These are phyloP conservation scores for Acridotheres tristis DNA, from an alignment of 2,797 vertebrate genomes.

Conservation along the genomic window DNA sequence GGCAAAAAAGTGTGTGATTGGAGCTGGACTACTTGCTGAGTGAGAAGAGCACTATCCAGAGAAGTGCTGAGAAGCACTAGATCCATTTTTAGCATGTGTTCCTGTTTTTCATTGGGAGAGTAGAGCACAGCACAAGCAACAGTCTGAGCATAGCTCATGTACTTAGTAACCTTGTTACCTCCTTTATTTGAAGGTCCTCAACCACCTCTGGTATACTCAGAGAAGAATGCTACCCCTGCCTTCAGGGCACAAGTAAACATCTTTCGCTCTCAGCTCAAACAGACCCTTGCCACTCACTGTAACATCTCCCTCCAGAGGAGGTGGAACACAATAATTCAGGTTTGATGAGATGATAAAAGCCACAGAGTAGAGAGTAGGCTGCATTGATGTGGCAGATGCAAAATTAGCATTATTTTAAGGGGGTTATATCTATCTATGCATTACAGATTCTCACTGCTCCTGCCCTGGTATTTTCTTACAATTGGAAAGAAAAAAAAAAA, in stretches of 20 bases:
- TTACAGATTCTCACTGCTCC: background rate
- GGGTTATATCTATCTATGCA: background rate
- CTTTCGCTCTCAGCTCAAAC: background rate
- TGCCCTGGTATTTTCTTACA: background rate
- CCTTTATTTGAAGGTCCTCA: background rate
- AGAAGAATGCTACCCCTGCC: background rate
- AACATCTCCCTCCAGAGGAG: background rate
- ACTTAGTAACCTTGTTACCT: background rate
- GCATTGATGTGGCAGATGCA: background rate
- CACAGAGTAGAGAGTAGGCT: background rate
- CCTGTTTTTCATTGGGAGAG: background rate
- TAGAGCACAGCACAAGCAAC: background rate
- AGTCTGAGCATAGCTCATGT: background rate
- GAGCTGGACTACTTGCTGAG: background rate
- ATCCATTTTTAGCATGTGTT: background rate
- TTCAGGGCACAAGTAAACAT: background rate
- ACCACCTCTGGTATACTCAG: background rate
- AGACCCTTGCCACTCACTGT: background rate
- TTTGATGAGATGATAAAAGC: background rate
- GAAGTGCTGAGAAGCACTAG: background rate
- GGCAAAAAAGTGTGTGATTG: background rate
- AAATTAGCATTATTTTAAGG: background rate
- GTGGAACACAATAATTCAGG: background rate
- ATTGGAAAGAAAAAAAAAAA: background rate
- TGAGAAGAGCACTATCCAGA: fast-evolving